Base-by-base conservation (phyloP, 1,140 invertebrate genomes). In the Hirudo medicinalis region DNA sequence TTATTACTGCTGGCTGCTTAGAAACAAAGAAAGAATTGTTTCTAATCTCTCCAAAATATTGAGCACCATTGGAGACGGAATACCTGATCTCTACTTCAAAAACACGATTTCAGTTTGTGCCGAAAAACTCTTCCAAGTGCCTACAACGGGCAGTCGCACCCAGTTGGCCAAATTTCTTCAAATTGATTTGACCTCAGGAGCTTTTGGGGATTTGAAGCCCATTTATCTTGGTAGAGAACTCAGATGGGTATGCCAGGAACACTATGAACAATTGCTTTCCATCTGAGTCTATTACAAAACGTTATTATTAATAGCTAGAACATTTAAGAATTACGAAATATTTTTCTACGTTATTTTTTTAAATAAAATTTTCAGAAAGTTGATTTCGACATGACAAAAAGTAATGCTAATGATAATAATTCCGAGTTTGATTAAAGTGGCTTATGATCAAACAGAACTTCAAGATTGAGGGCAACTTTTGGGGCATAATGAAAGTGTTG, bases 11-110 rank as follows among this genome's bases (percentile, higher is more conserved):
- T 74, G 73, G 73, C 70, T 74, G 20, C 32, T 43, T 25, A 71
- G 67, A 49, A 72, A 74, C 55, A 74, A 74, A 63, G 73, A 74
- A 29, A 73, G 72, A 19, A 68, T 76, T 8, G 66, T 74, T 3
- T 71, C 75, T 13, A 76, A 76, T 75, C 70, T 76, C 40, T 67
- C 75, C 11, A 74, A 76, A 68, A 54, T 69, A 55, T 55, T 76
- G 25, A 70, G 70, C 55, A 74, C 71, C 67, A 66, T 57, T 29
- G 67, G 63, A 29, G 73, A 71, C 53, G 73, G 73, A 0, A 57
- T 71, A 49, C 70, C 73, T 5, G 73, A 74, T 27, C 57, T 74
- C 43, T 74, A 68, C 66, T 68, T 71, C 53, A 74, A 74, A 69
- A 57, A 66, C 25, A 69, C 63, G 53, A 55, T 63, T 54, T 22